Percentiles rank a stretch among this genome's conserved stretches.
These are phyloP conservation scores for Rotaria magnacalcarata DNA, from an alignment of 2,888 invertebrate species.

Conservation along the genomic window DNA sequence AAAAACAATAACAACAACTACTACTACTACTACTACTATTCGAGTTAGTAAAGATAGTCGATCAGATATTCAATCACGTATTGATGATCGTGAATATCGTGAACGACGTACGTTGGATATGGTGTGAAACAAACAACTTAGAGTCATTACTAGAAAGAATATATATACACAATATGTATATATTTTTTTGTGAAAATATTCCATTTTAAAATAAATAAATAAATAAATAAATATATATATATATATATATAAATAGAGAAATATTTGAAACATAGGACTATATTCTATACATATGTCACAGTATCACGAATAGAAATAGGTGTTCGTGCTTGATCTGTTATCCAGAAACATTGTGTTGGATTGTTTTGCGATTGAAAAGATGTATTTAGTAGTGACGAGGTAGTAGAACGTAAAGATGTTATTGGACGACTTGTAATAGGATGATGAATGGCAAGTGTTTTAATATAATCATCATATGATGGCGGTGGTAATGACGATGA, in stretches of 20 bases:
- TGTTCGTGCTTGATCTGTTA: background rate
- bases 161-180: background rate
- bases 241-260: background rate
- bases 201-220: background rate
- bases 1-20: background rate
- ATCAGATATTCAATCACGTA: constrained; percentile 40
- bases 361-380: background rate
- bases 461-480: background rate
- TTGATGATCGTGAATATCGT: constrained; percentile 39
- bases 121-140: background rate
- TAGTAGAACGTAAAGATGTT: background rate
- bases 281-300: background rate
- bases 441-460: background rate
- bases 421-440: background rate
- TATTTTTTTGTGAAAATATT: background rate
- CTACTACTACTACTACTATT: background rate
- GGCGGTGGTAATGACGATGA: background rate
- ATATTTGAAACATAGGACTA: background rate
- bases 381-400: background rate
- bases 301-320: background rate
- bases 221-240: too few species aligned
- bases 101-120: background rate
- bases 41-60: background rate
- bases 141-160: background rate
- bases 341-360: background rate